Evolutionary conservation across 2,797 vertebrate genomes (phyloP).

Genomic region (Prunella strophiata): DNA sequence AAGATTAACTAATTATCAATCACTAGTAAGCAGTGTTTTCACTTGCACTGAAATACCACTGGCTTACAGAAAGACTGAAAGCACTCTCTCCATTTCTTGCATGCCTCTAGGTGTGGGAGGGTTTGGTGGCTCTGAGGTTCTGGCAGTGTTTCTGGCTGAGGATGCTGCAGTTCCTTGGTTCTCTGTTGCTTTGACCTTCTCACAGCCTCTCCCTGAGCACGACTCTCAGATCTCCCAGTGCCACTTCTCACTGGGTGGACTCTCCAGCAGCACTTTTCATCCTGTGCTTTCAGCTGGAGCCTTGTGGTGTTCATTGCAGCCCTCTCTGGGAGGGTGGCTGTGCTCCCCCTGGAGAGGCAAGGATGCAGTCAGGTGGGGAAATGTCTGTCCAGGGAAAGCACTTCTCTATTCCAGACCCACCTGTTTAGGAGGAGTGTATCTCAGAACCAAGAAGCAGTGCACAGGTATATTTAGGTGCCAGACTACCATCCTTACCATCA

Average conservation of each 20-base stretch:
- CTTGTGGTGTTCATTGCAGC: background rate
- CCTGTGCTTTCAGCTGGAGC: background rate
- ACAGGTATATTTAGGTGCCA: background rate
- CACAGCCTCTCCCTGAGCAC: background rate
- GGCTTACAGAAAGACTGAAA: background rate
- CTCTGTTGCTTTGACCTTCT: background rate
- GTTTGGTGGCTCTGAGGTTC: background rate
- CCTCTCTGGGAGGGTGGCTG: background rate
- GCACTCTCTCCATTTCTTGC: background rate
- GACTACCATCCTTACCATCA: background rate
- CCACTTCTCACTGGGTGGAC: background rate
- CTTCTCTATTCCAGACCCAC: background rate
- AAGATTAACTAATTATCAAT: background rate
- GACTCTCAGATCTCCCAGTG: background rate
- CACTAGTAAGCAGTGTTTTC: background rate
- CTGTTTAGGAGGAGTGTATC: accelerated
- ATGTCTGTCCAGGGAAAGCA: background rate
- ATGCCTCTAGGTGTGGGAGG: accelerated
- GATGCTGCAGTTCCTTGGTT: background rate
- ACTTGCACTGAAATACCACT: background rate
- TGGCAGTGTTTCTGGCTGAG: background rate
- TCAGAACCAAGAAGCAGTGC: background rate
- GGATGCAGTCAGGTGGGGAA: background rate
- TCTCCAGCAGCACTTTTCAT: background rate
- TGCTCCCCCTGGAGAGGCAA: background rate